Evolutionary conservation across 2,888 invertebrate species (phyloP), one percentile per base, ranked within the genome.

Genomic region (Globia sparganii): DNA sequence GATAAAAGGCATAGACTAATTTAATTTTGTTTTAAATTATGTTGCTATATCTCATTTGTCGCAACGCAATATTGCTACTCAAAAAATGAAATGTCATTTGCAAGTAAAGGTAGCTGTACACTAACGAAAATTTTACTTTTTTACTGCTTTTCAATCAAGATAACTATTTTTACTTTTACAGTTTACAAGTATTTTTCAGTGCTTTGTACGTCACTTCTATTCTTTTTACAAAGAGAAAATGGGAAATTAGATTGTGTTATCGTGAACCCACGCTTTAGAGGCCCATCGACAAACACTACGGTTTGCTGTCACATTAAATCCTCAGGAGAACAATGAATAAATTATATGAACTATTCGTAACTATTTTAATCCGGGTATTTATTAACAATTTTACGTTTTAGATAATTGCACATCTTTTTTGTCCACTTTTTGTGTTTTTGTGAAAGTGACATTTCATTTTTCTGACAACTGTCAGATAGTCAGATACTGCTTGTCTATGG

Each of bases 1-100:
- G 93, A 93, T 93, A 90, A 91, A 94, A 93, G 91, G 92, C 95
- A 96, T 95, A 96, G 95, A 96, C 96, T 96, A 96, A 89, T 86
- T 88, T 86, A 80, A 72, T 82, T 79, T 74, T 56, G 66, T 76
- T 73, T 56, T 78, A 79, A 80, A 70, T 75, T 77, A 65, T 70
- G 86, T 84, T 84, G 86, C 84, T 77, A 70, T 74, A 84, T 4
- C 31, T 62, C 34, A 64, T 67, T 78, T 75, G 53, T 28, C 79
- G 69, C 72, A 75, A 65, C 78, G 71, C 69, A 75, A 64, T 83
- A 83, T 86, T 84, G 84, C 84, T 70, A 74, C 56, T 69, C 9
- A 37, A 72, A 68, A 78, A 80, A 86, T 68, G 2, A 59, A 76
- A 71, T 82, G 69, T 75, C 79, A 78, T 77, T 66, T 76, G 4